phyloP scores from a whole-genome alignment of 2,113 vertebrate species.

The Silurus glanis region DNA sequence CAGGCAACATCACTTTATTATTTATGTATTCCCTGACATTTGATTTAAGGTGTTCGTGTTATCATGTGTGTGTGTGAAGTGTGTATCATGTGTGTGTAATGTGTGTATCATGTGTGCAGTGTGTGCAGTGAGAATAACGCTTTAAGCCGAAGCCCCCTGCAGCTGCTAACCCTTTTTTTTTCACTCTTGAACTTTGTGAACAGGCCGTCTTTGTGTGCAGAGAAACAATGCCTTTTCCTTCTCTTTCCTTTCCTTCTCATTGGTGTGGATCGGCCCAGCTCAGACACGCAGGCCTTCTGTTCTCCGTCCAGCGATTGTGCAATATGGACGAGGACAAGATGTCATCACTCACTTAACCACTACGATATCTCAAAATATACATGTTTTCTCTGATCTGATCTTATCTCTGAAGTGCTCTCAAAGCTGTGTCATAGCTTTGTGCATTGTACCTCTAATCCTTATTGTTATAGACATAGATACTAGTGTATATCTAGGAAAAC shows the following conservation, averaged over 20 bases:
- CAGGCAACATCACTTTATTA: background rate
- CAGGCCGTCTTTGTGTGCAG: slow-evolving; percentile 82
- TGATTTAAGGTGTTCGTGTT: background rate
- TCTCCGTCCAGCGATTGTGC: slow-evolving; percentile 52
- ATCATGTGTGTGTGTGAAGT: background rate
- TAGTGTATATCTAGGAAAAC: background rate
- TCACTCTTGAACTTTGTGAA: slow-evolving; percentile 71
- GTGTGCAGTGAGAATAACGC: slow-evolving; percentile 47
- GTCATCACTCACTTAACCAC: slow-evolving; percentile 36
- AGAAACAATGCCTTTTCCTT: slow-evolving; percentile 79
- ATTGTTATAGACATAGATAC: background rate
- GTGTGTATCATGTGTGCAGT: background rate
- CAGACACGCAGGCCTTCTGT: slow-evolving; percentile 66
- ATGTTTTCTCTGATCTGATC: background rate
- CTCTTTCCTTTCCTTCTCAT: slow-evolving; percentile 66
- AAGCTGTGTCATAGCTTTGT: too few species aligned
- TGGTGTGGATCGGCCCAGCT: slow-evolving; percentile 70
- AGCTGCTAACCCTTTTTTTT: slow-evolving; percentile 65
- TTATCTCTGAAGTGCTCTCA: background rate
- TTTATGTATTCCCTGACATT: background rate
- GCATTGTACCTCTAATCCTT: too few species aligned
- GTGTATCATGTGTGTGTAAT: background rate
- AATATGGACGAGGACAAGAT: slow-evolving; percentile 52
- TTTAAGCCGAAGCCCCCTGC: slow-evolving; percentile 55
- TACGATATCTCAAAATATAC: background rate